Evolutionary conservation across 2,113 vertebrate genomes (phyloP), one percentile per base, ranked within the genome.

Genomic region (Eulemur rufifrons): DNA sequence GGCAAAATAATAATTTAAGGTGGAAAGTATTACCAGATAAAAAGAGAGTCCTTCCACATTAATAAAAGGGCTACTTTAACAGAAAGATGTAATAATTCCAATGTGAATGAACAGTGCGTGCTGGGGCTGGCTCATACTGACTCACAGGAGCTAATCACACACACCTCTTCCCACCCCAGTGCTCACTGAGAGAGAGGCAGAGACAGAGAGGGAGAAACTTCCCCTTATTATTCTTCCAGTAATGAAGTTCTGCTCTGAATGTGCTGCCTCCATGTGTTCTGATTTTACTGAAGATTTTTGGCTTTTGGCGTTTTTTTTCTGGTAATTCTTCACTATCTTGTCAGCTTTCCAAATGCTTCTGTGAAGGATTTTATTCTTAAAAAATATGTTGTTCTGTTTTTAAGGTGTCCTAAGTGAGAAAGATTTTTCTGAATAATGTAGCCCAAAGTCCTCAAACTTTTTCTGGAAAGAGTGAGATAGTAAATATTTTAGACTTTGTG

Each of bases 221-320:
- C 90, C 97, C 94, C 94, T 98, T 97, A 96, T 84, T 93, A 94
- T 92, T 94, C 96, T 98, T 92, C 89, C 96, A 95, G 69, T 97
- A 98, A 98, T 98, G 97, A 98, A 98, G 98, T 97, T 97, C 96
- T 98, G 98, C 97, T 97, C 97, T 93, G 94, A 98, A 96, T 93
- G 37, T 66, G 88, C 94, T 95, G 42, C 61, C 68, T 95, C 95
- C 93, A 95, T 97, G 95, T 98, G 98, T 98, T 98, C 61, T 63
- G 61, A 63, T 29, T 63, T 29, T 63, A 63, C 25, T 63, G 61
- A 63, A 10, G 27, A 12, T 63, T 29, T 54, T 18, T 18, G 52
- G 52, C 17, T 54, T 54, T 54, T 54, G 17, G 52, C 18, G 5
- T 29, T 56, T 56, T 56, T 23, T 59, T 59, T 29, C 13, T 63